Base-by-base conservation (phyloP, 2,797 vertebrate species). In the Aphelocoma californica region DNA sequence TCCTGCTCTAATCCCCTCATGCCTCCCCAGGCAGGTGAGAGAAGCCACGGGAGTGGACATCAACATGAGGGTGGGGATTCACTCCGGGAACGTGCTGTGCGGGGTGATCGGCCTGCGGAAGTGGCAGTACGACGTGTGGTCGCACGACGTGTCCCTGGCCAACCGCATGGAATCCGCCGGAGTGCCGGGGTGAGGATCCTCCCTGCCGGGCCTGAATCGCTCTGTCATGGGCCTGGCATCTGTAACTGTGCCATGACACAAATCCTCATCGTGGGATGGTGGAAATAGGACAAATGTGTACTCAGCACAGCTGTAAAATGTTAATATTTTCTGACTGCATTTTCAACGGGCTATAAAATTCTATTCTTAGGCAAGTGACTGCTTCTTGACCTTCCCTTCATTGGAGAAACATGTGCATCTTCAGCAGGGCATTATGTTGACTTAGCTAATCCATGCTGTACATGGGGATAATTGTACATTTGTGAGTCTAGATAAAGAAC, bases 121-220 rank as follows among this genome's bases (percentile, higher is more conserved):
- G 90, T 99, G 99, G 99, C 99, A 99, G 97, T 99, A 99, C 14
- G 99, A 99, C 0, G 99, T 99, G 38, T 99, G 99, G 99, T 99
- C 99, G 9, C 99, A 99, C 21, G 99, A 99, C 0, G 99, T 99
- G 91, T 99, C 99, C 61, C 96, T 99, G 91, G 99, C 99, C 57
- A 99, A 99, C 98, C 98, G 99, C 93, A 99, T 99, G 99, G 99
- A 99, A 97, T 99, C 99, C 0, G 99, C 99, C 2, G 99, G 99
- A 2, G 98, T 99, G 32, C 99, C 99, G 13, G 99, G 99, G 99
- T 99, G 97, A 97, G 98, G 47, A 44, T 51, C 29, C n/a, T 53
- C 14, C 31, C 57, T 42, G 9, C 51, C 2, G 1, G 14, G 24
- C 12, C 44, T 53, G 34, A 28, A 58, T 36, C 56, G 19, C 69